Evolutionary conservation across 2,888 invertebrate genomes (phyloP).

Genomic region (Ditula angustiorana): DNA sequence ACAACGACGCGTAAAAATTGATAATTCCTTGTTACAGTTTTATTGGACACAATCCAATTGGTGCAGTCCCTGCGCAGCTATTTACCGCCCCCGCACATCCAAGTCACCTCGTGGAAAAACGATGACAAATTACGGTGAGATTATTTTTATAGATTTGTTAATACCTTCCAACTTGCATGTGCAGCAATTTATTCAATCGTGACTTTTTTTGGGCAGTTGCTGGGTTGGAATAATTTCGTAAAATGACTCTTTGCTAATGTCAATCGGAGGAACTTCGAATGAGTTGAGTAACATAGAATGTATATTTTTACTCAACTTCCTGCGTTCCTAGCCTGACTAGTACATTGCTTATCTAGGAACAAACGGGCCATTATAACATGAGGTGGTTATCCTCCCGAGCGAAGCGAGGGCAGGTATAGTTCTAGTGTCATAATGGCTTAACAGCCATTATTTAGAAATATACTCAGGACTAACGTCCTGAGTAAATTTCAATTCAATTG

Average conservation of each 20-base stretch:
- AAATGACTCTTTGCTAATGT: too few relatives aligned
- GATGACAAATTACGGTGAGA: constrained; percentile 87
- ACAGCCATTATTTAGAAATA: neutral
- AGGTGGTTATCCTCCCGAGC: neutral
- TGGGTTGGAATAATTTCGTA: too few relatives aligned
- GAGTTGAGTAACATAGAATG: too few relatives aligned
- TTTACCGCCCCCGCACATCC: constrained; percentile 94
- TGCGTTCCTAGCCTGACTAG: too few relatives aligned
- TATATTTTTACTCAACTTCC: too few relatives aligned
- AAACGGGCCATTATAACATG: neutral
- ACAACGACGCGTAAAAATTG: neutral
- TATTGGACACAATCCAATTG: constrained; percentile 94
- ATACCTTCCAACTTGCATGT: neutral
- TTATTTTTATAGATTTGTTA: neutral
- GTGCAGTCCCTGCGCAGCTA: constrained; percentile 94
- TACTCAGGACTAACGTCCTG: neutral
- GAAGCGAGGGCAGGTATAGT: neutral
- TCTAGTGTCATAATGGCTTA: neutral
- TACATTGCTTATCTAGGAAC: neutral
- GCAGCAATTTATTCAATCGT: too few relatives aligned
- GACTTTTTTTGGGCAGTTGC: too few relatives aligned
- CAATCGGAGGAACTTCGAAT: too few relatives aligned
- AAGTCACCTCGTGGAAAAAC: constrained; percentile 95
- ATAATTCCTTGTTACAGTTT: constrained; percentile 81
- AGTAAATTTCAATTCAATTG: too few relatives aligned